Conservation (phyloP, 2,113 vertebrate species). For the Daphoenositta chrysoptera region DNA sequence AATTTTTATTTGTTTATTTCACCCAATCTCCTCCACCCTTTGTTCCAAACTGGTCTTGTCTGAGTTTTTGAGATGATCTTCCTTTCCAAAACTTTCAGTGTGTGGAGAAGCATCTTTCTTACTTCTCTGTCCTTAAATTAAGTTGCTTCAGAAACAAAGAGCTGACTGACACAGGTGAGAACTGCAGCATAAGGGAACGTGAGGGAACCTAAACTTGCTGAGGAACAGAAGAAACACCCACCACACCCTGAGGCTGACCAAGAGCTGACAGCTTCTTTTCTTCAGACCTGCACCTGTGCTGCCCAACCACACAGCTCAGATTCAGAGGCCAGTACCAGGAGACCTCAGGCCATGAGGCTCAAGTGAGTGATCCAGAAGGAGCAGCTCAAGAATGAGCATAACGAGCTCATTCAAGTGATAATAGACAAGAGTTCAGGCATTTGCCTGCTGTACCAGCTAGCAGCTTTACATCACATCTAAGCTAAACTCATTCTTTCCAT, state of each 20-base stretch:
- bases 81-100: background rate
- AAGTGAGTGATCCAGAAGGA: background rate
- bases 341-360: background rate
- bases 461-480: background rate
- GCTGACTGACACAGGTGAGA: background rate
- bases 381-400: background rate
- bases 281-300: background rate
- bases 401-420: background rate
- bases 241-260: background rate
- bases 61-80: background rate
- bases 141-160: background rate
- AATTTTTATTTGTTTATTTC: background rate
- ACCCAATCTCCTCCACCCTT: background rate
- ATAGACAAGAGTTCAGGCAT: background rate
- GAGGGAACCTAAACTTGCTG: background rate
- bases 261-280: background rate
- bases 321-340: background rate
- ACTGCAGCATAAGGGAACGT: background rate
- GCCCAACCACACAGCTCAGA: background rate
- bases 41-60: background rate
- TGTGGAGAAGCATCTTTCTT: background rate
- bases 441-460: background rate
- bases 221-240: background rate
- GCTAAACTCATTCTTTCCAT: slow-evolving; percentile 13
- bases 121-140: background rate